Evolutionary conservation across 2,113 vertebrate species (phyloP), one percentile per base, ranked within the genome.

Genomic region (Zingel zingel): DNA sequence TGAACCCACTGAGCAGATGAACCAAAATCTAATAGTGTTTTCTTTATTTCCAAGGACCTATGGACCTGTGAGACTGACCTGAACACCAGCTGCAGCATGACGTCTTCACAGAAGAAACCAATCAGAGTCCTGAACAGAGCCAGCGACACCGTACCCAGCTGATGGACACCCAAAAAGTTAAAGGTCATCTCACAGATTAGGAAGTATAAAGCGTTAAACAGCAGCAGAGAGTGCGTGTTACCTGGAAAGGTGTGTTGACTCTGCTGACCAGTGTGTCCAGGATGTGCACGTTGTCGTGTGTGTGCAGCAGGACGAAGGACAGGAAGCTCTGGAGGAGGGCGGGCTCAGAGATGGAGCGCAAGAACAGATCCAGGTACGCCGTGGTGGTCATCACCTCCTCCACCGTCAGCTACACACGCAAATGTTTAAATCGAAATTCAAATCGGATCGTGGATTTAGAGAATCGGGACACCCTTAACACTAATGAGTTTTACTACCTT

Each of bases 351-450:
- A 99, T 91, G 36, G 96, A 97, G 13, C 97, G 96, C 88, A 99
- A 92, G 86, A 99, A 99, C 27, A 99, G 96, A 65, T 99, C 98
- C 92, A 99, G 88, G 81, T 99, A 99, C 0, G 97, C 98, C 0
- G 98, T 99, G 1, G 97, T 99, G 53, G 98, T 96, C 97, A 98
- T 99, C 88, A 99, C 97, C 86, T 99, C 98, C 91, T 99, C 98
- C 87, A 99, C 94, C 0, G 97, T 99, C 81, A 96, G 94, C 98
- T 99, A 56, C 3, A 70, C 50, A 66, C n/a, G 2, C 39, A 43
- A 33, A 33, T 33, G 33, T 33, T 33, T 33, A 33, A 33, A 33
- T 33, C 9, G 2, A 43, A 43, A 43, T 43, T 39, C 36, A 8
- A 39, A 39, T 39, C 1, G 6, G 5, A 33, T 33, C 8, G 36